Evolutionary conservation across 2,888 invertebrate species (phyloP), one percentile per base, ranked within the genome.

Genomic region (Eumerus sabulonum): DNA sequence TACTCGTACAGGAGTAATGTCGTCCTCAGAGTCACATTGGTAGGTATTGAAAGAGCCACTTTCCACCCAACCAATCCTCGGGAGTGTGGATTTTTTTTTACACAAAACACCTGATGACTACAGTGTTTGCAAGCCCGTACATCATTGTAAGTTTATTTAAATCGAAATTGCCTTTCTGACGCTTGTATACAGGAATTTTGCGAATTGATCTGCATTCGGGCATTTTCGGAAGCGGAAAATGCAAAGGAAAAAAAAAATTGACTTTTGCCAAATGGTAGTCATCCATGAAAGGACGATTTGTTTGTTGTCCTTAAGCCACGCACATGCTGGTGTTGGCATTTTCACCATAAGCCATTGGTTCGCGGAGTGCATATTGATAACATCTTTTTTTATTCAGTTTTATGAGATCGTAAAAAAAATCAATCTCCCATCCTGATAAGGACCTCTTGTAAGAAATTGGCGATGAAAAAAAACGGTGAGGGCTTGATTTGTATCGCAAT

Each of bases 121-220:
- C 38, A 2, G 27, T 27, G 27, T 27, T 27, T 27, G 27, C 27
- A 27, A 7, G 3, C 27, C 27, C 48, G 51, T 64, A 60, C 71
- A 54, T 56, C 71, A 66, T 54, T 70, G 50, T 50, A 51, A 60
- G 13, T 72, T 77, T 67, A 72, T 72, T 67, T 67, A 72, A 77
- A 77, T 77, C 72, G 72, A 72, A 76, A 76, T 76, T 72, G 72
- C 66, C 60, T 76, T 66, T 66, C 64, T 18, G 16, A 13, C 13
- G 13, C 36, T 17, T 12, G n/a, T 63, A 16, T 51, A n/a, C 16
- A 17, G 7, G 12, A n/a, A 14, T n/a, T n/a, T n/a, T n/a, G n/a
- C 14, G n/a, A 1, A n/a, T n/a, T n/a, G 1, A 42, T 11, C 9
- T 9, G 44, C 17, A 9, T 64, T 45, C 53, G 44, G 47, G 14